Percentiles rank a stretch among this genome's conserved stretches.
Conservation (phyloP, 2,797 vertebrate genomes). For the Siniperca scherzeri region DNA sequence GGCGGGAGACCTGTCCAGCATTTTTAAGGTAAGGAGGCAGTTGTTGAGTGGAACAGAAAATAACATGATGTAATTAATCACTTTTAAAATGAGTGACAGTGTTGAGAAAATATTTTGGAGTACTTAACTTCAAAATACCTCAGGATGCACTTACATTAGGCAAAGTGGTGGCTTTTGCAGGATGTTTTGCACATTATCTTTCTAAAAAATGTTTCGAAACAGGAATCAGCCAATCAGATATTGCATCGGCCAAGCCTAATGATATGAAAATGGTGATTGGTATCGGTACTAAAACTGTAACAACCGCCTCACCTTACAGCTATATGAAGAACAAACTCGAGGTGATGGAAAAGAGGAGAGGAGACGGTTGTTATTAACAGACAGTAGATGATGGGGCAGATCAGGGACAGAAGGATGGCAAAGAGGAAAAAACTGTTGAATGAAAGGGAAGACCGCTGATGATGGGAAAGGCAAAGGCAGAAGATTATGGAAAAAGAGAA, state of each 20-base stretch:
- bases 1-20: not conserved
- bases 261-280: constrained; percentile 26
- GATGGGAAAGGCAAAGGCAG: constrained; percentile 16
- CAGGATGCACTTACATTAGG: not conserved
- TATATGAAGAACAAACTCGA: constrained; percentile 19
- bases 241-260: not conserved
- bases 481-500: not conserved
- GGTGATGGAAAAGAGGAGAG: constrained; percentile 24
- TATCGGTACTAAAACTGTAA: constrained; percentile 1
- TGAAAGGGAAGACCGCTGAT: constrained; percentile 19
- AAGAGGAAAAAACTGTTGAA: constrained; percentile 4
- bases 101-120: not conserved
- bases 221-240: constrained; percentile 14
- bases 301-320: not conserved
- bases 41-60: constrained; percentile 2
- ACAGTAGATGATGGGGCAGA: constrained; percentile 28
- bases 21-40: not conserved
- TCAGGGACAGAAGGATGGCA: constrained; percentile 8
- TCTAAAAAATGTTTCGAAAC: not conserved
- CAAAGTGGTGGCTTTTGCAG: not conserved
- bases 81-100: not conserved
- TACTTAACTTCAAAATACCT: not conserved
- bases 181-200: not conserved
- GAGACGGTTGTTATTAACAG: constrained; percentile 28
- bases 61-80: not conserved